Percentiles rank a stretch among this genome's conserved stretches.
phyloP scores from a whole-genome alignment of 2,113 vertebrate genomes.

The Daphoenositta chrysoptera region DNA sequence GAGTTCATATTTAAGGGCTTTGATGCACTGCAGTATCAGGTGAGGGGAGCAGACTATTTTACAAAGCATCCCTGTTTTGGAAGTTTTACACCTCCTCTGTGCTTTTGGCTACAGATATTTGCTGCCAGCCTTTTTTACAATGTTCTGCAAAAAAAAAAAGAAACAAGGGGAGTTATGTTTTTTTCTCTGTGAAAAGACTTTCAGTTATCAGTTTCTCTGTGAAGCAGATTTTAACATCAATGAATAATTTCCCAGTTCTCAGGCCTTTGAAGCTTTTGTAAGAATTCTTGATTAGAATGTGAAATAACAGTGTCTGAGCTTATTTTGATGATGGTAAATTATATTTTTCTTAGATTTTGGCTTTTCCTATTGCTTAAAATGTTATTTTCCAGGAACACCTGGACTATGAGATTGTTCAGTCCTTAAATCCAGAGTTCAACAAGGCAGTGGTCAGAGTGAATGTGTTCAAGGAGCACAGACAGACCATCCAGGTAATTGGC shows the following conservation, averaged over 20 bases:
- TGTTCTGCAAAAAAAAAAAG: neutral
- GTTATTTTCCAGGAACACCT: constrained; percentile 83
- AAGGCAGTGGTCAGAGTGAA: constrained; percentile 97
- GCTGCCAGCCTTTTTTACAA: neutral
- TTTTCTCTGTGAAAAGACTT: too few relatives aligned
- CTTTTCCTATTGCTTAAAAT: neutral
- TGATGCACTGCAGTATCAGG: constrained; percentile 89
- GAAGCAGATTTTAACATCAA: neutral
- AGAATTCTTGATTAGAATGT: neutral
- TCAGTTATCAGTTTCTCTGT: neutral
- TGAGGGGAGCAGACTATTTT: neutral
- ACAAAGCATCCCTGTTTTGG: neutral
- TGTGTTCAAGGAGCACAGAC: constrained; percentile 94
- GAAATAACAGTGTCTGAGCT: neutral
- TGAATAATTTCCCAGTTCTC: neutral
- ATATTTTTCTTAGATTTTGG: neutral
- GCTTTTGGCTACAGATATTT: neutral
- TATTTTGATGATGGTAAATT: neutral
- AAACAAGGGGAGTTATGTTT: neutral
- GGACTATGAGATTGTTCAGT: constrained; percentile 98
- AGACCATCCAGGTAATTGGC: constrained; percentile 91
- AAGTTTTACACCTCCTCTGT: neutral
- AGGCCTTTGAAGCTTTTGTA: neutral
- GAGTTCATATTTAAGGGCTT: constrained; percentile 99
- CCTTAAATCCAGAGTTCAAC: constrained; percentile 95